Evolutionary conservation across 2,888 invertebrate species (phyloP), one percentile per base, ranked within the genome.

Genomic region (Drosophila acutilabella): DNA sequence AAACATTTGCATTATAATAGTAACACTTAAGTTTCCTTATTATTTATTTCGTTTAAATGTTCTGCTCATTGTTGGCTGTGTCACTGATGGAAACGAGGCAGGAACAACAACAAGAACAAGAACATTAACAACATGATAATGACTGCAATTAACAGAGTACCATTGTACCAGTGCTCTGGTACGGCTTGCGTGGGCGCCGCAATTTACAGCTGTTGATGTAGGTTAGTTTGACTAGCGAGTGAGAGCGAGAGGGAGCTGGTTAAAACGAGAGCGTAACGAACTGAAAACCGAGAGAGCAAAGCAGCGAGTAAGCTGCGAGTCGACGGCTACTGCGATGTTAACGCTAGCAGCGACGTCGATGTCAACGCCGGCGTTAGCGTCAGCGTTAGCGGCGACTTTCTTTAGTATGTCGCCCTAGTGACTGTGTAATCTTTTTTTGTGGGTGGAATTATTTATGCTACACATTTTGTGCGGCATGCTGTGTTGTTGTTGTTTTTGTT

Each of bases 361-460:
- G 7, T 20, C 14, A 10, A 20, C 42, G 38, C 6, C 44, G 7
- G 5, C 52, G 33, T 11, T 16, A 16, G 36, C 59, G 57, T 11
- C 57, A 40, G 44, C 51, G 14, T 23, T 59, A 42, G 50, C 54
- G 44, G 58, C 45, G 71, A 76, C 48, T 66, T 62, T 75, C 60
- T 44, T 64, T 74, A 67, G 72, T 74, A 65, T 87, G 87, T 77
- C 88, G 88, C 77, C 84, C 80, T 64, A 84, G 83, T 88, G 90
- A 91, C 89, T 89, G 88, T 80, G 87, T 89, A 90, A 89, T 85
- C 89, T 91, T 79, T 70, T 56, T 41, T 68, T 67, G 90, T 90
- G 90, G 90, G 89, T 75, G 90, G 87, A 81, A 82, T 88, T 78
- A 90, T 89, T 90, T 88, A 90, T 88, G 89, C 85, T 88, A 88